These are phyloP conservation scores for Nymphalis c-album DNA, from an alignment of 2,888 invertebrate genomes.

Conservation along the genomic window DNA sequence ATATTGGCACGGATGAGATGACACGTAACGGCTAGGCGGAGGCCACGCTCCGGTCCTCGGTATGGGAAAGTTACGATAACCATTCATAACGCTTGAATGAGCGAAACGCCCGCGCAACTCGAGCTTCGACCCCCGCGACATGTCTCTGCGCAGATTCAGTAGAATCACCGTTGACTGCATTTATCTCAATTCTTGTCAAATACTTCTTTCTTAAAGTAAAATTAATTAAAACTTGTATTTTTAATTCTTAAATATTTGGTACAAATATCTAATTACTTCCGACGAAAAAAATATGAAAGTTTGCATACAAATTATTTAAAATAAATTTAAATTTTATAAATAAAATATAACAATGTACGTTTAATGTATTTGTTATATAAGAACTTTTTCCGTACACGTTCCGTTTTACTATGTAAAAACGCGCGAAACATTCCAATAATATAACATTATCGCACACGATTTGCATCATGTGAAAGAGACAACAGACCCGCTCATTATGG, in stretches of 20 bases:
- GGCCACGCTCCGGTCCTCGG: constrained; percentile 63
- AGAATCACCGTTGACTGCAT: constrained; percentile 3
- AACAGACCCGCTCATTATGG: constrained; percentile 30
- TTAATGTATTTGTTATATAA: constrained; percentile 1
- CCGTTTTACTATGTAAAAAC: constrained; percentile 19
- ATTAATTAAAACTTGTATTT: neutral
- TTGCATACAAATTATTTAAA: neutral
- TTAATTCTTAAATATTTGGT: neutral
- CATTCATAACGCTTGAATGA: constrained; percentile 79
- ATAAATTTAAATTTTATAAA: neutral
- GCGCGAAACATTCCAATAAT: constrained; percentile 18
- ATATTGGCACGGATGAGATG: constrained; percentile 7
- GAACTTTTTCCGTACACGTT: constrained; percentile 5
- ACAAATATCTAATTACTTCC: neutral
- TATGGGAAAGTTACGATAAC: constrained; percentile 76
- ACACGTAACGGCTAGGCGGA: constrained; percentile 35
- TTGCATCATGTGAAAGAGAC: constrained; percentile 33
- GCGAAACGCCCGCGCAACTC: constrained; percentile 61
- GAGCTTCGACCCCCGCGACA: constrained; percentile 17
- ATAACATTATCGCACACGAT: constrained; percentile 33
- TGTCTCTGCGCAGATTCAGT: constrained; percentile 22
- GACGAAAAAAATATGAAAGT: neutral
- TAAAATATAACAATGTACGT: neutral
- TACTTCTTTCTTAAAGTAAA: neutral
- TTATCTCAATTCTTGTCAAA: neutral